phyloP scores from a whole-genome alignment of 2,888 invertebrate species.

The Phaonia tiefii region DNA sequence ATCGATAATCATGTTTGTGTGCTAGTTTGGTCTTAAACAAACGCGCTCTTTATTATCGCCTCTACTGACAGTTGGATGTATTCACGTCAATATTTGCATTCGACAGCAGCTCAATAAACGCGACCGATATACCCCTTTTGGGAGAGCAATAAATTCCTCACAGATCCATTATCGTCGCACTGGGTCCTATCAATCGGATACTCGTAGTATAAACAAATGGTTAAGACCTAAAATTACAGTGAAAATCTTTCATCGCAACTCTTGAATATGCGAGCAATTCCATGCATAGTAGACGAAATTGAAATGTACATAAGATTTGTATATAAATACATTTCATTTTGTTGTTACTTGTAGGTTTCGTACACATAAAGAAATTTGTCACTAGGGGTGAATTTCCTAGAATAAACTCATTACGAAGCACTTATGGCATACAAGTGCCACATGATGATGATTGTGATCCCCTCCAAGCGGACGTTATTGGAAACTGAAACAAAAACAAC shows the following conservation, averaged over 20 bases:
- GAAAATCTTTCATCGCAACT: slow-evolving; percentile 8
- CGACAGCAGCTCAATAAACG: slow-evolving; percentile 35
- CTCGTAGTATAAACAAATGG: slow-evolving; percentile 9
- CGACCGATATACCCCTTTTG: slow-evolving; percentile 20
- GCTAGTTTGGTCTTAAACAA: slow-evolving; percentile 55
- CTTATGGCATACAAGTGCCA: slow-evolving; percentile 37
- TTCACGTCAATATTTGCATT: slow-evolving; percentile 61
- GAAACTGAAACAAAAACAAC: not conserved
- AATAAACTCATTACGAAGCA: slow-evolving; percentile 36
- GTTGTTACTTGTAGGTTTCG: slow-evolving; percentile 7
- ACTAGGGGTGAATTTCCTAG: slow-evolving; percentile 5
- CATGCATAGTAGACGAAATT: not conserved
- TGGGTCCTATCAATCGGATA: not conserved
- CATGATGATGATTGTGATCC: too few species aligned
- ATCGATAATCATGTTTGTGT: not conserved
- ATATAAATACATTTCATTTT: too few species aligned
- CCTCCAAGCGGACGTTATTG: slow-evolving; percentile 39
- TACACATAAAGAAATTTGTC: slow-evolving; percentile 38
- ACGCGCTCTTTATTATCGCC: slow-evolving; percentile 46
- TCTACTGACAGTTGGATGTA: slow-evolving; percentile 36
- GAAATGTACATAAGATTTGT: too few species aligned
- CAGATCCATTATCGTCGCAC: slow-evolving; percentile 25
- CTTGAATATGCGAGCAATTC: slow-evolving; percentile 8
- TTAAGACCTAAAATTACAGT: slow-evolving; percentile 19
- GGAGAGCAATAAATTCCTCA: slow-evolving; percentile 26